phyloP scores from a whole-genome alignment of 2,797 vertebrate species.

The Sandelia bainsii region DNA sequence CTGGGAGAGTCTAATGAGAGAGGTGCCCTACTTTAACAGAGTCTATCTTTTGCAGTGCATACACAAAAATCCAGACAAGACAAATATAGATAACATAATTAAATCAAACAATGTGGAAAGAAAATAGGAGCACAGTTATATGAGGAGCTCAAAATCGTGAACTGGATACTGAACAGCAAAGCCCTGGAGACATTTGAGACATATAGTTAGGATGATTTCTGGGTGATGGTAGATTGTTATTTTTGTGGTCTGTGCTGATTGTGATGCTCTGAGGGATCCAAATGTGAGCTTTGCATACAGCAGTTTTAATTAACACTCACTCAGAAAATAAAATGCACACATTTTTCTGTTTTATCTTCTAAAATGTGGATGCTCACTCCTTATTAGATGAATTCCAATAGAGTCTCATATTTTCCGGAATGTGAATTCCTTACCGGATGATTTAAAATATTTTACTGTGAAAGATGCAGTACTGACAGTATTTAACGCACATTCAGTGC shows the following conservation, averaged over 20 bases:
- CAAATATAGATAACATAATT: constrained; percentile 82
- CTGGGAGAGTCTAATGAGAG: constrained; percentile 74
- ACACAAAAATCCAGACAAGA: constrained; percentile 70
- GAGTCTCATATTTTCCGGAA: constrained; percentile 6
- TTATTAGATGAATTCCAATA: constrained; percentile 35
- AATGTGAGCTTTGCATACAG: constrained; percentile 52
- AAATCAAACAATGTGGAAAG: constrained; percentile 74
- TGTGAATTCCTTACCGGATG: neutral
- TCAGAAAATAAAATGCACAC: neutral
- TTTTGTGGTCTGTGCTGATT: constrained; percentile 51
- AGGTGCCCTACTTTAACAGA: constrained; percentile 80
- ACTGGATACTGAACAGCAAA: constrained; percentile 67
- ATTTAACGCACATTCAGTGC: neutral
- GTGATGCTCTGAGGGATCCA: constrained; percentile 57
- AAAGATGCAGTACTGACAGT: neutral
- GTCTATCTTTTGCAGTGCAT: constrained; percentile 62
- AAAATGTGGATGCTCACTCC: constrained; percentile 32
- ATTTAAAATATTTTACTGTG: neutral
- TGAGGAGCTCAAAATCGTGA: constrained; percentile 60
- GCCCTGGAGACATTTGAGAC: constrained; percentile 55
- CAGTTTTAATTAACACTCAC: constrained; percentile 59
- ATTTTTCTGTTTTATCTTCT: constrained; percentile 32
- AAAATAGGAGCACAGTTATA: constrained; percentile 56
- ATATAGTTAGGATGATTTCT: constrained; percentile 50
- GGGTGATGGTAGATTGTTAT: constrained; percentile 64